Evolutionary conservation across 92 coral and sea anemone genomes (phyloP), one percentile per base, ranked within the genome.

Genomic region (Actinostola sp.): DNA sequence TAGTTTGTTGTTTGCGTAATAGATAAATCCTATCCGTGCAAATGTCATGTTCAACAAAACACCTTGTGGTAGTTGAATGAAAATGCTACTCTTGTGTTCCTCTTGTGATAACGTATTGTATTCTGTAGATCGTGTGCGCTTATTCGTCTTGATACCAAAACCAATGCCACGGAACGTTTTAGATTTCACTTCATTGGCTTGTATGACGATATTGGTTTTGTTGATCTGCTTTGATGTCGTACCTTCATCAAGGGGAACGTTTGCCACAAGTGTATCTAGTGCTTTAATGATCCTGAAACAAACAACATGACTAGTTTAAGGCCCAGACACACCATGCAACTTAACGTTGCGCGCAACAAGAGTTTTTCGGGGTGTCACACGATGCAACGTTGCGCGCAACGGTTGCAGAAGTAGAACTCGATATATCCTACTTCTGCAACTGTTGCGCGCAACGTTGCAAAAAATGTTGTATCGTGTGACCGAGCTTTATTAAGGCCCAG

Each of bases 1-100:
- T 56, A 93, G 76, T 65, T 85, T 80, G 64, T 78, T 83, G 30
- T 80, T 78, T 48, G 80, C 97, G 64, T 72, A 84, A 59, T 83
- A 73, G 30, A 81, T 85, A 66, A 93, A 89, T n/a, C 77, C 84
- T 25, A 93, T 62, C 41, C 90, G 84, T 2, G 12, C 29, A 11
- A 48, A 28, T 1, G 27, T 2, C 48, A 10, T 3, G 9, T n/a
- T 24, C 12, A 51, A 0, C 17, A 70, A 7, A 6, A 70, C 23
- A 0, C 5, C 46, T 14, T 1, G 19, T 7, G 75, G 75, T 0
- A 70, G 75, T 34, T 72, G 53, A 63, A 73, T 82, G 19, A 45
- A 62, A 36, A 4, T 36, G 25, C 44, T 25, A 8, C 8, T 33
- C 5, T 36, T 8, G 4, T 36, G 6, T 36, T 36, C 42, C 11